Base-by-base conservation (phyloP, 2,113 vertebrate species). In the Raja brachyura region DNA sequence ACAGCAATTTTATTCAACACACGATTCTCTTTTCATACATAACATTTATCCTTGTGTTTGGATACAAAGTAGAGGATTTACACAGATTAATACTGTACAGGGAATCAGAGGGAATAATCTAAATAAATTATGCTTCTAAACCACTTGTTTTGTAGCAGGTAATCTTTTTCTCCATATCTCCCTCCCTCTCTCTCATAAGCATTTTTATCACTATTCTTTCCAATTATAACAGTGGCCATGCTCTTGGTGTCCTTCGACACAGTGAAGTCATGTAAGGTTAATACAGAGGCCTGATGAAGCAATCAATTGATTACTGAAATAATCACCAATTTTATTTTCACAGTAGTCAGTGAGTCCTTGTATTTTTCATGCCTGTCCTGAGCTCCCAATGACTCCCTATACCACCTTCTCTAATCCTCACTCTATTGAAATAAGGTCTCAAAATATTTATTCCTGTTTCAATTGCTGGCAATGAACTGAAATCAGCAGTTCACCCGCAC, bases 41-140 rank as follows among this genome's bases (percentile, higher is more conserved):
- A 77, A 77, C 75, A 77, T 13, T n/a, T 14, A 77, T 77, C 31
- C 75, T 77, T 77, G n/a, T 77, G 75, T 77, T 81, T 22, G 48
- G 39, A 54, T 81, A 81, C 39, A 81, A 54, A 81, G 78, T 81
- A 18, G 39, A 81, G 78, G 78, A 81, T 81, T 81, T 81, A 81
- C 48, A 54, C 20, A 81, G 78, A 81, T 81, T 81, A 81, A 33
- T 5, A 54, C 78, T 54, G 39, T 9, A 81, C 39, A 54, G 1
- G 48, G 48, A 81, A 81, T 81, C 78, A 54, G 39, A 81, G 56
- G 54, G 20, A 20, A 56, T 81, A 56, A 54, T 81, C 78, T 54
- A 81, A 56, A 81, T 81, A 81, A 81, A 81, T 77, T 77, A 77
- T 77, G n/a, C 31, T 25, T 13, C 75, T 77, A 77, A 77, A 81